Conservation (phyloP, 2,888 invertebrate genomes). For the Drosophila koepferae region DNA sequence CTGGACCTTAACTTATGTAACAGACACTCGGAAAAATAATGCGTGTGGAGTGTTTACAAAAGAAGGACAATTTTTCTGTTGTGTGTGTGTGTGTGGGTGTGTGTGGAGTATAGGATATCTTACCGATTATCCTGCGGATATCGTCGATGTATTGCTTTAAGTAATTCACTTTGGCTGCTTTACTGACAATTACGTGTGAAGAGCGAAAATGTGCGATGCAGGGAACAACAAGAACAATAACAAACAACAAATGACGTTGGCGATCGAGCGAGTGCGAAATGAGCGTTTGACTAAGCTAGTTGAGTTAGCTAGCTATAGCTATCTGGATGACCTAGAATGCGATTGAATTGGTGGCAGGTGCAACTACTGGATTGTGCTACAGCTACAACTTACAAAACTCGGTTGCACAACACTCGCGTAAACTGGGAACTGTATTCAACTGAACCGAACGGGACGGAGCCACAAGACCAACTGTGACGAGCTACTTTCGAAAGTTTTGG, state of each 20-base stretch:
- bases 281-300: constrained; percentile 24
- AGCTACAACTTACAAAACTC: constrained; percentile 67
- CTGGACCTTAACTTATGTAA: constrained; percentile 54
- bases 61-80: not conserved
- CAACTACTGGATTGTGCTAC: constrained; percentile 22
- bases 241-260: constrained; percentile 52
- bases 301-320: constrained; percentile 12
- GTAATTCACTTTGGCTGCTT: constrained; percentile 85
- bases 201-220: constrained; percentile 53
- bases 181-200: constrained; percentile 60
- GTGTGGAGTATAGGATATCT: constrained; percentile 61
- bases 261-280: constrained; percentile 58
- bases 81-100: not conserved
- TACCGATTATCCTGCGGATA: constrained; percentile 86
- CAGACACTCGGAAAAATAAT: constrained; percentile 21
- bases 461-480: constrained; percentile 49
- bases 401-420: constrained; percentile 44
- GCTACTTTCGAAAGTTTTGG: constrained; percentile 13
- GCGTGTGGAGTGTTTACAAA: constrained; percentile 3
- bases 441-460: constrained; percentile 57
- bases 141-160: constrained; percentile 86
- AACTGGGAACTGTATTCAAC: constrained; percentile 8
- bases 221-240: constrained; percentile 41
- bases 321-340: constrained; percentile 37
- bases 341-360: constrained; percentile 27